A percentile compares a stretch with the other conserved stretches of the same genome.
phyloP scores from a whole-genome alignment of 2,797 vertebrate species.

The Sparidentex hasta region DNA sequence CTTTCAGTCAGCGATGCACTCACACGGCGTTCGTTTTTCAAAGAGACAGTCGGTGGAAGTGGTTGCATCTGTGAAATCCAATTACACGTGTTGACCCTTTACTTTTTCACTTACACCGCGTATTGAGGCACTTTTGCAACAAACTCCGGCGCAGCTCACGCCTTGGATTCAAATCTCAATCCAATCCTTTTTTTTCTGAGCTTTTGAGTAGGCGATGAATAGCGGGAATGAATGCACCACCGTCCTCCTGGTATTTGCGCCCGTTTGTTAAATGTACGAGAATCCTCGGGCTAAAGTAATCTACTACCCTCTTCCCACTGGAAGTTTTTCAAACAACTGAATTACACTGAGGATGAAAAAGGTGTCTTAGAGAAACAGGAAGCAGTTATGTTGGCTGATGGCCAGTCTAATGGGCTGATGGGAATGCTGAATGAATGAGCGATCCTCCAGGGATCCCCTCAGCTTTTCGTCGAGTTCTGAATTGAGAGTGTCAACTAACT shows the following conservation, averaged over 20 bases:
- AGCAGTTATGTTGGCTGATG: conserved; percentile 83
- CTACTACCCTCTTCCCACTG: conserved; percentile 54
- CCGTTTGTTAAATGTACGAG: conserved; percentile 68
- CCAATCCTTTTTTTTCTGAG: conserved; percentile 25
- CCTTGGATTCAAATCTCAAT: conserved; percentile 61
- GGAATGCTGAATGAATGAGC: conserved; percentile 82
- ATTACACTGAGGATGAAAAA: conserved; percentile 80
- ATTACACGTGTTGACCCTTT: conserved; percentile 76
- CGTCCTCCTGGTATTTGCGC: conserved; percentile 61
- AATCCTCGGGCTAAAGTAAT: conserved; percentile 72
- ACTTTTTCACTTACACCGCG: conserved; percentile 63
- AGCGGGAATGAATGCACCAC: conserved; percentile 64
- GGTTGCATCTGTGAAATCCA: conserved; percentile 78
- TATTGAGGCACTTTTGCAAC: conserved; percentile 57
- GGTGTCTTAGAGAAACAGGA: conserved; percentile 84
- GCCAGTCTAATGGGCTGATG: conserved; percentile 85
- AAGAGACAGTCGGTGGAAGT: conserved; percentile 69
- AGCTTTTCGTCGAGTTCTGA: conserved; percentile 76
- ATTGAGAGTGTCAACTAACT: conserved; percentile 83
- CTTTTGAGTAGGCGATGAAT: conserved; percentile 65
- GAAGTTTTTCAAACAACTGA: conserved; percentile 79
- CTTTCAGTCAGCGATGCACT: conserved; percentile 54
- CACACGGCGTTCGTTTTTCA: conserved; percentile 55
- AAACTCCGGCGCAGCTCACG: conserved; percentile 38
- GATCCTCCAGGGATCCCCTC: conserved; percentile 77